Percentiles rank a stretch among this genome's conserved stretches.
phyloP scores from a whole-genome alignment of 2,797 vertebrate genomes.

The Ctenosaura bakeri region DNA sequence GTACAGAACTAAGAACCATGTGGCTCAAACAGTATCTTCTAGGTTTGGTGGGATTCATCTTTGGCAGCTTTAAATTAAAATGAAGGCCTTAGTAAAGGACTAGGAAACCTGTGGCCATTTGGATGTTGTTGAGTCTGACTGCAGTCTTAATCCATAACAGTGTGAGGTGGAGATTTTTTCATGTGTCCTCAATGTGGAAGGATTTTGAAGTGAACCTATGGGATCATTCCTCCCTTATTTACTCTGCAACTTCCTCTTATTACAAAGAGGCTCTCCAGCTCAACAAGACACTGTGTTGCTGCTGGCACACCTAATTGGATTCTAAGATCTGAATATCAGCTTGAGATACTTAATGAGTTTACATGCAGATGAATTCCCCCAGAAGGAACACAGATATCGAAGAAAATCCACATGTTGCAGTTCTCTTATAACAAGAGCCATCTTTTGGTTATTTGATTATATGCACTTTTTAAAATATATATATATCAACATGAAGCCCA shows the following conservation, averaged over 20 bases:
- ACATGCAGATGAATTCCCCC: conserved; percentile 63
- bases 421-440: conserved; percentile 42
- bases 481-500: conserved; percentile 38
- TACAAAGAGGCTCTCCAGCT: conserved; percentile 50
- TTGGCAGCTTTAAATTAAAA: background rate
- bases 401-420: conserved; percentile 50
- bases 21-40: background rate
- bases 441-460: conserved; percentile 54
- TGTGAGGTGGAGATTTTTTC: background rate
- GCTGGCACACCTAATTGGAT: conserved; percentile 70
- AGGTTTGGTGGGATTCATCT: background rate
- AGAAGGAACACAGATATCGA: conserved; percentile 58
- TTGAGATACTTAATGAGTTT: conserved; percentile 66
- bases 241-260: conserved; percentile 48
- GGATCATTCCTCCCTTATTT: conserved; percentile 25
- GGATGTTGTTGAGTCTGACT: background rate
- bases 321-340: conserved; percentile 64
- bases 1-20: background rate
- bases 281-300: conserved; percentile 52
- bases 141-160: background rate
- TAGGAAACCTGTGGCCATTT: background rate
- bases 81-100: background rate
- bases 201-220: conserved; percentile 18
- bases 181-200: background rate
- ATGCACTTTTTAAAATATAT: background rate